phyloP scores from a whole-genome alignment of 2,797 vertebrate genomes.

The Falco berigora region DNA sequence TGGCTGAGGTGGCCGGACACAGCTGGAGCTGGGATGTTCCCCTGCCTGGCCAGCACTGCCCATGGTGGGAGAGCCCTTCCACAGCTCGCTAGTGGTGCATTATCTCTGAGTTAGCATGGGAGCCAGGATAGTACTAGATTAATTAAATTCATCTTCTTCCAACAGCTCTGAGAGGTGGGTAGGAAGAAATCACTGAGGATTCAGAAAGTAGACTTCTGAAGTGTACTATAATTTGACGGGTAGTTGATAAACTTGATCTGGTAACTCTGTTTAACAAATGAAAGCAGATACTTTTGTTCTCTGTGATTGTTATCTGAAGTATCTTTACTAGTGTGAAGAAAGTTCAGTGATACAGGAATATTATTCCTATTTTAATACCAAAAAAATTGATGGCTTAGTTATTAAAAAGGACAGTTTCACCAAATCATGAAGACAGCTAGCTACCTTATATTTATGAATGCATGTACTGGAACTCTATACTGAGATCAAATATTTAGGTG shows the following conservation, averaged over 20 bases:
- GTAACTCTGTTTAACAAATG: not conserved
- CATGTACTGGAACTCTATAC: not conserved
- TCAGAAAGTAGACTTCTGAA: constrained; percentile 7
- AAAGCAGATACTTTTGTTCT: not conserved
- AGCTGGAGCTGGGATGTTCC: not conserved
- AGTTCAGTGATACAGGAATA: not conserved
- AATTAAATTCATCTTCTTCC: not conserved
- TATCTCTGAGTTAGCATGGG: not conserved
- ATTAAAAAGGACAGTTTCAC: not conserved
- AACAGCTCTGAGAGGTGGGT: not conserved
- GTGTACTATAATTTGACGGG: not conserved
- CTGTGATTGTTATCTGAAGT: not conserved
- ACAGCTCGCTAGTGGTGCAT: not conserved
- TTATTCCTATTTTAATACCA: not conserved
- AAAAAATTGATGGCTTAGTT: not conserved
- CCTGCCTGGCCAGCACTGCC: not conserved
- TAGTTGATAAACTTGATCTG: constrained; percentile 49
- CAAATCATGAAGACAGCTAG: not conserved
- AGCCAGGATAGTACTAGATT: not conserved
- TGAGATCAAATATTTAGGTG: not conserved
- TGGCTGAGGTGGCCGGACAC: not conserved
- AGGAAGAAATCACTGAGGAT: constrained; percentile 3
- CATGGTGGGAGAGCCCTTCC: not conserved
- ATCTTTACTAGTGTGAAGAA: not conserved
- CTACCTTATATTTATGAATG: not conserved